phyloP scores from a whole-genome alignment of 53 echinoderm and acorn worm genomes.

The Echinarachnius parma region DNA sequence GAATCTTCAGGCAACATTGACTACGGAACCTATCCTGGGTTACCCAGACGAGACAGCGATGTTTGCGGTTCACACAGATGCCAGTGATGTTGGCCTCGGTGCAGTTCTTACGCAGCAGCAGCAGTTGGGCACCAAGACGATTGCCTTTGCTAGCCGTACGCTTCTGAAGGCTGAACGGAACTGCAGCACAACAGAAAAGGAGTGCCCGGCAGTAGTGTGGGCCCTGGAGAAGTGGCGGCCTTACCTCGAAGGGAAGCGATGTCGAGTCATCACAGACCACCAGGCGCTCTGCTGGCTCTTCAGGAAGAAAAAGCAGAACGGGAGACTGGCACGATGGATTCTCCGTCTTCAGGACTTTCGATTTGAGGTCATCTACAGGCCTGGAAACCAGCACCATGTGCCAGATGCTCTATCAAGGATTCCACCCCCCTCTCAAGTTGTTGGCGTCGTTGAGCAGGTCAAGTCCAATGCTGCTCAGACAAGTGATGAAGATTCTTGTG shows the following conservation, averaged over 20 bases:
- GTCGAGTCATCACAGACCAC: conserved; percentile 35
- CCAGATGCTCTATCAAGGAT: too few species aligned
- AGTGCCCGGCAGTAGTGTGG: conserved; percentile 53
- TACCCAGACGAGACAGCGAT: too few species aligned
- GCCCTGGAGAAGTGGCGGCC: conserved; percentile 34
- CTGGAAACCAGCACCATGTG: conserved; percentile 31
- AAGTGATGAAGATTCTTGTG: conserved; percentile 10
- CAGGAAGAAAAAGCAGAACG: conserved; percentile 12
- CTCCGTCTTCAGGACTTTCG: conserved; percentile 42
- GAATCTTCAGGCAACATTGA: too few species aligned
- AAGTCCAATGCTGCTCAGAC: neutral
- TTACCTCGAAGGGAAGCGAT: conserved; percentile 35
- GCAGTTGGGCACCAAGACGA: conserved; percentile 1
- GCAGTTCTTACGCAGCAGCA: too few species aligned
- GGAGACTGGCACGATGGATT: conserved; percentile 50
- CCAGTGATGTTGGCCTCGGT: too few species aligned
- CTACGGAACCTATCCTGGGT: too few species aligned
- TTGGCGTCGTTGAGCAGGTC: conserved; percentile 3
- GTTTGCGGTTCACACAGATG: too few species aligned
- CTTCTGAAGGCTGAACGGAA: conserved; percentile 42
- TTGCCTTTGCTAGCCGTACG: conserved; percentile 49
- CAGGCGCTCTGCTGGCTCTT: conserved; percentile 40
- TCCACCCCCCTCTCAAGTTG: too few species aligned
- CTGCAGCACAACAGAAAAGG: conserved; percentile 42
- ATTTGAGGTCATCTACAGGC: conserved; percentile 48